phyloP scores from a whole-genome alignment of 2,113 vertebrate species.

The Macroglossus sobrinus region DNA sequence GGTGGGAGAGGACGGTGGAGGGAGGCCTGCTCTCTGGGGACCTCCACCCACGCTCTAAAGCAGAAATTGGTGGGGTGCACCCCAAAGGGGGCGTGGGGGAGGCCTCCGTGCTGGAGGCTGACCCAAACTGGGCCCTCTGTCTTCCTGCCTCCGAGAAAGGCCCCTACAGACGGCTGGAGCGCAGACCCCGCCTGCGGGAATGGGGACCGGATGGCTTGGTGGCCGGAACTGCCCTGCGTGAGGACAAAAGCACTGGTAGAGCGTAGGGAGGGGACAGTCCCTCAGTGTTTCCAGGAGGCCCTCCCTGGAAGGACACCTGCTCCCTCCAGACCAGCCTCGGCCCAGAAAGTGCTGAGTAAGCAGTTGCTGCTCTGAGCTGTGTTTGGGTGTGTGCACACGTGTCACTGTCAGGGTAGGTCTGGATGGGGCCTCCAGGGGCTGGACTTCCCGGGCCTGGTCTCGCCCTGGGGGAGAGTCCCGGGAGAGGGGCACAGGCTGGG shows the following conservation, averaged over 20 bases:
- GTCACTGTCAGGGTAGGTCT: background rate
- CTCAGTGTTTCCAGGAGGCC: background rate
- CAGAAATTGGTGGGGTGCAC: background rate
- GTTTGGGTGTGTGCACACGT: background rate
- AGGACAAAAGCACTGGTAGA: background rate
- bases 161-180: rapidly evolving
- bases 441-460: background rate
- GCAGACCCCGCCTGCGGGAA: background rate
- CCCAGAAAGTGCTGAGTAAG: background rate
- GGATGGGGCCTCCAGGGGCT: background rate
- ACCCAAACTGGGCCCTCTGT: background rate
- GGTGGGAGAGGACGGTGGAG: background rate
- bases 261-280: background rate
- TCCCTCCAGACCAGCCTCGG: background rate
- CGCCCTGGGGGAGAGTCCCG: background rate
- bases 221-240: background rate
- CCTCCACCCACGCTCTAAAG: background rate
- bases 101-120: background rate
- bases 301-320: background rate
- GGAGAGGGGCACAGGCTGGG: background rate
- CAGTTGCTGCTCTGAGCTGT: background rate
- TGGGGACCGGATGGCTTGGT: background rate
- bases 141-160: background rate
- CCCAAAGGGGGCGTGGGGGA: too few species aligned
- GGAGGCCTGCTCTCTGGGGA: background rate